A percentile compares a stretch with the other conserved stretches of the same genome.
phyloP scores from a whole-genome alignment of 2,113 vertebrate genomes.

The Caretta caretta region DNA sequence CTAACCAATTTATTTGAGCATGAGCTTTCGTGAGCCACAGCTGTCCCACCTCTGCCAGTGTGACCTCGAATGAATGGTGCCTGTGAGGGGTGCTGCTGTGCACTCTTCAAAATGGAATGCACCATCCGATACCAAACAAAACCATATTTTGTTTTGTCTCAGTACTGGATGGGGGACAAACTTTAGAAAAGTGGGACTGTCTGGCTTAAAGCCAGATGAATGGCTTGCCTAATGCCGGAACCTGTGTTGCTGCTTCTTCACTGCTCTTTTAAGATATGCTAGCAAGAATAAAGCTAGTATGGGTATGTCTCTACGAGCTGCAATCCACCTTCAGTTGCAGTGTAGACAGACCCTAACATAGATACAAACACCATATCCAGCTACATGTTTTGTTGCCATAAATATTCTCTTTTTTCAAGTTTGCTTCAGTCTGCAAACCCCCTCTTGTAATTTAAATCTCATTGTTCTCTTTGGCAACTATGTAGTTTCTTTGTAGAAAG shows the following conservation, averaged over 20 bases:
- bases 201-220: neutral
- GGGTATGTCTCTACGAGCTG: neutral
- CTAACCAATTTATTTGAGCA: too few species aligned
- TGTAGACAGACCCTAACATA: neutral
- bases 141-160: neutral
- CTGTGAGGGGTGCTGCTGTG: neutral
- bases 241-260: neutral
- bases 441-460: conserved; percentile 46
- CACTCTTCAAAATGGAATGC: neutral
- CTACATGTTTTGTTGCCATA: conserved; percentile 38
- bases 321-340: neutral
- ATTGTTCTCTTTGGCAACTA: conserved; percentile 48
- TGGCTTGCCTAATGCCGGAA: neutral
- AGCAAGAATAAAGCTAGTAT: neutral
- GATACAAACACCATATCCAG: conserved; percentile 18
- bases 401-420: conserved; percentile 25
- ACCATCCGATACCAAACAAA: neutral
- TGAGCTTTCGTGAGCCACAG: too few species aligned
- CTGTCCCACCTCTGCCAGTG: neutral
- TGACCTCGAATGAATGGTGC: neutral
- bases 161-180: neutral
- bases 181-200: neutral
- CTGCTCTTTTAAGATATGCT: neutral
- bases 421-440: conserved; percentile 45
- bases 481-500: conserved; percentile 41